Evolutionary conservation across 2,797 vertebrate species (phyloP), one percentile per base, ranked within the genome.

Genomic region (Menidia menidia): DNA sequence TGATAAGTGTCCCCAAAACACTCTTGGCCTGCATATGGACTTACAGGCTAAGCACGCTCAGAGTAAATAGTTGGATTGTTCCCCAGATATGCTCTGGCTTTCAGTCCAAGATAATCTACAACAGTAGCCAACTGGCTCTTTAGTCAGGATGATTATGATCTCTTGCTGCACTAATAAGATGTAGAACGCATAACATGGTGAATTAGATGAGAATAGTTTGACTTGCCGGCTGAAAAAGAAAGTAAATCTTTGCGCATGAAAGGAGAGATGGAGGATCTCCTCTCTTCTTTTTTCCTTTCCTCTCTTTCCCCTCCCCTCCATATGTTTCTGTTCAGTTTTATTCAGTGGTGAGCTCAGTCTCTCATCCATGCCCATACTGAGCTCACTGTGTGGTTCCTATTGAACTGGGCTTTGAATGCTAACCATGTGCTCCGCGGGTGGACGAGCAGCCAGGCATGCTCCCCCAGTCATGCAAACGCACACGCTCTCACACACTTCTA

Each of bases 351-450:
- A 85, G 75, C 77, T 77, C 78, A 42, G 47, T 78, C 78, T 88
- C 83, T 81, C 79, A 65, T 80, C 77, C 75, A 57, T 77, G 53
- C 79, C 74, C 81, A 72, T 84, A 83, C 82, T 73, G 82, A 78
- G 83, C 75, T 83, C 80, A 59, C 86, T 87, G 83, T 89, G 88
- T 85, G 88, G 86, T 86, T 87, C 83, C 73, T 82, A 86, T 90
- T 91, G 88, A 89, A 83, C 80, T 70, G 69, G 63, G 56, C 80
- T 89, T 87, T 91, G 74, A 90, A 92, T 88, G 84, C 75, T 88
- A 89, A 91, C 85, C 88, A 91, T 91, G 86, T 89, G 87, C 85
- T 86, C 81, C 71, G 78, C 16, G 75, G 86, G 85, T 64, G 85
- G 85, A 82, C 70, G 32, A 77, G 64, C 81, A 88, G 72, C 61